Evolutionary conservation across 2,888 invertebrate genomes (phyloP), one percentile per base, ranked within the genome.

Genomic region (Chrysopilus asiliformis): DNA sequence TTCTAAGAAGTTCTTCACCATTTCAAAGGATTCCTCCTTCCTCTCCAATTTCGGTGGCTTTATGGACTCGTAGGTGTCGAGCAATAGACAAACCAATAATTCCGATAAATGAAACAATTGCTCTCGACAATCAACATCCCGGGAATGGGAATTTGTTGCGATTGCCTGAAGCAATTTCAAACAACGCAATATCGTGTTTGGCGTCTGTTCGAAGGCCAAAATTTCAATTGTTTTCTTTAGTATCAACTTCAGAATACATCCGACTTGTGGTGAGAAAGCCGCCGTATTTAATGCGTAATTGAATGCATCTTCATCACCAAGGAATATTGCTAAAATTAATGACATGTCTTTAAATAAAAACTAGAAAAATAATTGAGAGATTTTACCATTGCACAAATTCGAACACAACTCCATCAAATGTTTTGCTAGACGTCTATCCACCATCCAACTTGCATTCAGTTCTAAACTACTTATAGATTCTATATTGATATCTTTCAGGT

Each of bases 51-150:
- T 28, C 3, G 26, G 26, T 12, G 31, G n/a, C 12, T 20, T 55
- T 3, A 56, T 58, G n/a, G 53, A 49, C 34, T 60, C 60, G 35
- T 47, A 56, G 1, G 59, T 57, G 3, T 57, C 61, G 38, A 62
- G 43, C 2, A 63, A 41, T 32, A 62, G 54, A 7, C 60, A 59
- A 9, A 58, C 48, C 3, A 63, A 49, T 15, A 63, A 51, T 41
- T 62, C 60, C 2, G 60, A 52, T 18, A 63, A 43, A 42, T 63
- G 52, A 29, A 59, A 60, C 28, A 56, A 55, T 34, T 61, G 57
- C 24, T 50, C 49, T 2, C 56, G 50, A n/a, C 54, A 54, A 9
- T 50, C 49, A 6, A 49, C 51, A 38, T 58, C 53, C 15, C 54
- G 53, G 4, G 57, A 50, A 16, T 49, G 47, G 1, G 51, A 43